Conservation (phyloP, 2,113 vertebrate species). For the Protomyctophum bolini region DNA sequence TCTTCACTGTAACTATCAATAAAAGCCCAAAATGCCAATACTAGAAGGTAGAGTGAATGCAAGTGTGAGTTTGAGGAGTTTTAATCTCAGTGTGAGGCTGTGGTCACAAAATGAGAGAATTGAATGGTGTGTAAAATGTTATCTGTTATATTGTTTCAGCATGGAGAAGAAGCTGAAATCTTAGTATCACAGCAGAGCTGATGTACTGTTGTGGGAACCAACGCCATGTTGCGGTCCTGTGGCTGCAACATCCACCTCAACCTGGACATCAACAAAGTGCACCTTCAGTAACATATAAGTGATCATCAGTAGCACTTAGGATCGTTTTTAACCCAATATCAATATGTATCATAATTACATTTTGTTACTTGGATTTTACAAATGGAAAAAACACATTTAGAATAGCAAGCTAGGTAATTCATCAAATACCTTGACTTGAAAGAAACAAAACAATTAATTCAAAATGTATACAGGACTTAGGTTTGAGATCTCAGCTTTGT, state of each 20-base stretch:
- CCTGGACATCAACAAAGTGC: slow-evolving; percentile 18
- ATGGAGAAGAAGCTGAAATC: slow-evolving; percentile 71
- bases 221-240: neutral
- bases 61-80: too few species aligned
- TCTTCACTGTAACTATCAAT: too few species aligned
- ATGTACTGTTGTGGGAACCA: neutral
- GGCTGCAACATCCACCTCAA: slow-evolving; percentile 22
- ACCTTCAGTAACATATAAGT: slow-evolving; percentile 16
- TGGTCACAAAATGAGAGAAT: neutral
- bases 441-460: too few species aligned
- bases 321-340: neutral
- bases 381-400: too few species aligned
- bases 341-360: neutral
- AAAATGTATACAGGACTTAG: too few species aligned
- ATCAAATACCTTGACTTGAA: too few species aligned
- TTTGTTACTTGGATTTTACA: slow-evolving; percentile 8
- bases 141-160: slow-evolving; percentile 52
- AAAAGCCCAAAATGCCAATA: too few species aligned
- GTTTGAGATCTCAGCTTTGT: neutral
- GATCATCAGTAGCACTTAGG: slow-evolving; percentile 20
- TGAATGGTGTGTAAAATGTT: neutral
- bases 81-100: too few species aligned
- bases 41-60: too few species aligned
- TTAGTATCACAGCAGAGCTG: slow-evolving; percentile 29
- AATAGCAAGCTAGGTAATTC: too few species aligned